These are phyloP conservation scores for Leptopterna dolabrata DNA, from an alignment of 2,888 invertebrate genomes.

Conservation along the genomic window DNA sequence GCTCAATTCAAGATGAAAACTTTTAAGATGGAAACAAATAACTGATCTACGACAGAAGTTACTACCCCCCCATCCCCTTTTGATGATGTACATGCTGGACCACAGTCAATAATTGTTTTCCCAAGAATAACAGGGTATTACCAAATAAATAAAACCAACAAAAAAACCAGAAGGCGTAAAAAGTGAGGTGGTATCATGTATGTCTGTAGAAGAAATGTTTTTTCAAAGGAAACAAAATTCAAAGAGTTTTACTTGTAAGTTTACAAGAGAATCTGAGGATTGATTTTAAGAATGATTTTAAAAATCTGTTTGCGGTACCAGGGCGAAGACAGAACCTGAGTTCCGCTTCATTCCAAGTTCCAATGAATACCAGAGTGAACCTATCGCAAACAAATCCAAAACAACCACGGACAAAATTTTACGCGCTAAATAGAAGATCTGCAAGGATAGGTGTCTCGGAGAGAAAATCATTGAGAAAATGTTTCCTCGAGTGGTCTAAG, in stretches of 20 bases:
- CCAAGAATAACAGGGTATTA: slow-evolving; percentile 4
- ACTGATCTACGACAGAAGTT: slow-evolving; percentile 26
- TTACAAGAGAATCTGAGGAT: not conserved
- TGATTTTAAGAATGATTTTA: not conserved
- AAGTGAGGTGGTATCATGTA: not conserved
- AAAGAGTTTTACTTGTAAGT: not conserved
- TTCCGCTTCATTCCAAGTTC: not conserved
- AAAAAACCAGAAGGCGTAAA: not conserved
- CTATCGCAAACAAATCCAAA: slow-evolving; percentile 15
- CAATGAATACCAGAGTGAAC: not conserved
- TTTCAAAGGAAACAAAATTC: not conserved
- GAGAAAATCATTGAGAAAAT: slow-evolving; percentile 14
- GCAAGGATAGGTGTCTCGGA: slow-evolving; percentile 13
- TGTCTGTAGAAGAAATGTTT: not conserved
- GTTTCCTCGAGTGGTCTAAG: not conserved
- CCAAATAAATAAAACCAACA: not conserved
- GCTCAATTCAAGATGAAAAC: not conserved
- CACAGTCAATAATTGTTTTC: not conserved
- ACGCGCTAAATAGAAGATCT: slow-evolving; percentile 3
- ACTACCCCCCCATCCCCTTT: slow-evolving; percentile 40
- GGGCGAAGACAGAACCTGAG: not conserved
- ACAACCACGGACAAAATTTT: not conserved
- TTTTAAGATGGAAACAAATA: not conserved
- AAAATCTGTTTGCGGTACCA: not conserved
- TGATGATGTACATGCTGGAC: slow-evolving; percentile 2